These are phyloP conservation scores for Troides helena DNA, from an alignment of 2,888 invertebrate species.

Conservation along the genomic window DNA sequence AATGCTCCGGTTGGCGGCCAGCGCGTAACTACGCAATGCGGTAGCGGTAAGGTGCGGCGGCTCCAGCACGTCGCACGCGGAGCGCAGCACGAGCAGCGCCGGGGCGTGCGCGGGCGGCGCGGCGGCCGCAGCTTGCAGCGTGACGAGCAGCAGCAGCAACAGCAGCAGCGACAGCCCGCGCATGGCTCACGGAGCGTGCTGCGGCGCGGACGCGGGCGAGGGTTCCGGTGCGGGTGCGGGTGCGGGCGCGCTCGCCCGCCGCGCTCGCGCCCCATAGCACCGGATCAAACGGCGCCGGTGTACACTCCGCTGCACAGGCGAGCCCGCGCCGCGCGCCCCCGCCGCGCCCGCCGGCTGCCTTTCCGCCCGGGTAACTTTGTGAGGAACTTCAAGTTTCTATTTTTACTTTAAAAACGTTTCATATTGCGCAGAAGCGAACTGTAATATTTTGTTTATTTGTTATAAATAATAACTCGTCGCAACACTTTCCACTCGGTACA, in stretches of 20 bases:
- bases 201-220: not conserved
- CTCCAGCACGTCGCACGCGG: constrained; percentile 45
- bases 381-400: not conserved
- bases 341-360: not conserved
- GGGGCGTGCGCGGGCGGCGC: constrained; percentile 36
- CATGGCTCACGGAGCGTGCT: constrained; percentile 34
- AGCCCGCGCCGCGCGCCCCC: not conserved
- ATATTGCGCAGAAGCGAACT: no score
- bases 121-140: constrained; percentile 43
- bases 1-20: constrained; percentile 16
- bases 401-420: not conserved
- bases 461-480: no score
- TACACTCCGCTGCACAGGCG: constrained; percentile 8
- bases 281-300: constrained; percentile 45
- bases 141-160: constrained; percentile 39
- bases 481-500: no score
- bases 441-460: no score
- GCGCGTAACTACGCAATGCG: constrained; percentile 31
- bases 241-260: constrained; percentile 14
- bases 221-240: not conserved
- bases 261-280: constrained; percentile 43
- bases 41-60: constrained; percentile 34
- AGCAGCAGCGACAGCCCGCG: constrained; percentile 43
- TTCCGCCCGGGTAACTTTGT: not conserved
- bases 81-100: constrained; percentile 55